Evolutionary conservation across 1,140 invertebrate species (phyloP).

Genomic region (Oncopeltus fasciatus): DNA sequence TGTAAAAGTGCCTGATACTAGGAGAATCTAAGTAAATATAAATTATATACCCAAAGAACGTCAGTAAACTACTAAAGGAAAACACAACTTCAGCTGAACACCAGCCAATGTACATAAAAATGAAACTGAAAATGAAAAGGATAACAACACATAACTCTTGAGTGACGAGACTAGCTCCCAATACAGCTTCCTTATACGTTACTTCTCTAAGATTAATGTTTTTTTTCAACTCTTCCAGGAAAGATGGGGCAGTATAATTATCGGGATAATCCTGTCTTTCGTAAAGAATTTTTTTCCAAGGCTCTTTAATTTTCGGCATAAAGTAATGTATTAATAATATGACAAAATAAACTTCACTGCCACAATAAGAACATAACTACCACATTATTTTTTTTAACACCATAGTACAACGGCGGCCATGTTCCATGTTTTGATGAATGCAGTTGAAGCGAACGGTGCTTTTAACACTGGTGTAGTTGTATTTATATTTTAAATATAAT

Average conservation of each 20-base stretch:
- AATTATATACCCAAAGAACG: slow-evolving; percentile 40
- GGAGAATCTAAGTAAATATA: slow-evolving; percentile 32
- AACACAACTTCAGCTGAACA: slow-evolving; percentile 45
- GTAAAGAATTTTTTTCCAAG: slow-evolving; percentile 81
- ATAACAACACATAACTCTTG: slow-evolving; percentile 61
- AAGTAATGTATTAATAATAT: not conserved
- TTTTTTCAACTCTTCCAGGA: slow-evolving; percentile 70
- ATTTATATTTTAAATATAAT: too few relatives aligned
- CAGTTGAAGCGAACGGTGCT: too few relatives aligned
- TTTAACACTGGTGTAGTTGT: too few relatives aligned
- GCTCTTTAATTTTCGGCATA: slow-evolving; percentile 27
- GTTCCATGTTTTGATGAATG: too few relatives aligned
- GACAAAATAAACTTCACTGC: too few relatives aligned
- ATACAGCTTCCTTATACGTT: slow-evolving; percentile 47
- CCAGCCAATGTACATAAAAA: slow-evolving; percentile 53
- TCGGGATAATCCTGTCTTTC: slow-evolving; percentile 73
- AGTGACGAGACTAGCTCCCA: slow-evolving; percentile 54
- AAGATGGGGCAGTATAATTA: slow-evolving; percentile 78
- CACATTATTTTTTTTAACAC: too few relatives aligned
- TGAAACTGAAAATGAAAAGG: slow-evolving; percentile 58
- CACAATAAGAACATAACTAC: too few relatives aligned
- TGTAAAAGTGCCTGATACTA: slow-evolving; percentile 42
- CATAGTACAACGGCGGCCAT: too few relatives aligned
- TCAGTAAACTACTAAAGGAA: slow-evolving; percentile 35
- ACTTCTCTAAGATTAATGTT: slow-evolving; percentile 66